Evolutionary conservation across 1,140 invertebrate species (phyloP).

Genomic region (Drosophila nigromelanica): DNA sequence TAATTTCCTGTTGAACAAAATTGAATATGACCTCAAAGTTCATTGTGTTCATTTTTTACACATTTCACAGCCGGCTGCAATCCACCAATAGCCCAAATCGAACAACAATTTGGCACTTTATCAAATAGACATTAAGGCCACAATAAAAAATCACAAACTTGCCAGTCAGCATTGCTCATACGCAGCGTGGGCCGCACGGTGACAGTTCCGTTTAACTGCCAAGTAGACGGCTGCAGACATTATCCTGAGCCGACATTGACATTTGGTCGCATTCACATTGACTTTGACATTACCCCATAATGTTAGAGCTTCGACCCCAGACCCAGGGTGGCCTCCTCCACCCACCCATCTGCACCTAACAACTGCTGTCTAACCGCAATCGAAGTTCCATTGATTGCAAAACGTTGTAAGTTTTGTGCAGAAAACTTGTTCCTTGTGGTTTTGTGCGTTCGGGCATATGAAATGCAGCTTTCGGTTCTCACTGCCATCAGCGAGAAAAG

Average conservation of each 20-base stretch:
- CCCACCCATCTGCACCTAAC: neutral
- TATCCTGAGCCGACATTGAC: slow-evolving; percentile 71
- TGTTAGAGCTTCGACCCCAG: slow-evolving; percentile 13
- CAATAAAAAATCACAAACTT: neutral
- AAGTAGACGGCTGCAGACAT: slow-evolving; percentile 39
- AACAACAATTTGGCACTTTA: slow-evolving; percentile 34
- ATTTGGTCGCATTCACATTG: slow-evolving; percentile 70
- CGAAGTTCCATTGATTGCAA: slow-evolving; percentile 65
- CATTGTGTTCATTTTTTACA: slow-evolving; percentile 5
- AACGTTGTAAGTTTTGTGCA: slow-evolving; percentile 63
- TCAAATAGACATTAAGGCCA: slow-evolving; percentile 18
- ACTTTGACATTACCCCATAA: slow-evolving; percentile 58
- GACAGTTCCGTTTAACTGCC: neutral
- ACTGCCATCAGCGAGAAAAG: slow-evolving; percentile 22
- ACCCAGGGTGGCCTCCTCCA: neutral
- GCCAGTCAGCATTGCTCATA: slow-evolving; percentile 28
- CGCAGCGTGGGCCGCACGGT: slow-evolving; percentile 15
- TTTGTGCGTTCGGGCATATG: slow-evolving; percentile 57
- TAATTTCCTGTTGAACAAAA: too few species aligned
- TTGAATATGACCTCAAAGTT: neutral
- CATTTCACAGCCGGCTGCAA: neutral
- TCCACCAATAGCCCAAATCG: neutral
- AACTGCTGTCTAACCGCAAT: slow-evolving; percentile 25
- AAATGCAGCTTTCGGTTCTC: slow-evolving; percentile 64
- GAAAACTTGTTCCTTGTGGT: slow-evolving; percentile 48